Evolutionary conservation across 2,888 invertebrate genomes (phyloP), one percentile per base, ranked within the genome.

Genomic region (Agrypnus murinus): DNA sequence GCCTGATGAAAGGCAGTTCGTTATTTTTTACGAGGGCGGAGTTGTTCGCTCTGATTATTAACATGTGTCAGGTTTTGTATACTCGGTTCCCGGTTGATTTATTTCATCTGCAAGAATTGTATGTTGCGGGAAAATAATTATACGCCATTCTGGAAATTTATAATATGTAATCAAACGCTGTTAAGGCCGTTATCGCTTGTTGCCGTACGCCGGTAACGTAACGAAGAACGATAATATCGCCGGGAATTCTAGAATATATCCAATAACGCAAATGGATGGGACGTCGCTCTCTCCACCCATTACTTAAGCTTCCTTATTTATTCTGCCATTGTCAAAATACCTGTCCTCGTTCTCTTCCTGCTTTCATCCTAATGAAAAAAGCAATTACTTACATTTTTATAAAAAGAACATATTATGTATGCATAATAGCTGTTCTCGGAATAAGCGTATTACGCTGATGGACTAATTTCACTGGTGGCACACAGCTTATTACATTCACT

Each of bases 1-100:
- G 79, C 80, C 81, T 81, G 82, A 82, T 80, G 81, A 81, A 81
- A 81, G 80, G 78, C 77, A 80, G 79, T 81, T 82, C 81, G 79
- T 82, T 82, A 82, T 81, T 81, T 82, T 81, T 80, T 80, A 79
- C 77, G 72, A 74, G 78, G 81, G 81, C 75, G 80, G 75, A 70
- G 74, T 74, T 76, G 77, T 74, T 75, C 71, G 72, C 72, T 69
- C 67, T 74, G 78, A 78, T 80, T 81, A 80, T 81, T 78, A 81
- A 81, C 81, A 80, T 78, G 79, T 81, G 81, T 80, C 80, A 75
- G 76, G 73, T 58, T 69, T 46, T 69, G 65, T 65, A 69, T 71
- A 71, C 69, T 75, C 68, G 71, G 71, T 65, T 69, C 68, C 69
- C 48, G 62, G 76, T 76, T 80, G 81, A 81, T 81, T 80, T 81